Conservation (phyloP, 2,113 vertebrate species). For the Cinclus cinclus region DNA sequence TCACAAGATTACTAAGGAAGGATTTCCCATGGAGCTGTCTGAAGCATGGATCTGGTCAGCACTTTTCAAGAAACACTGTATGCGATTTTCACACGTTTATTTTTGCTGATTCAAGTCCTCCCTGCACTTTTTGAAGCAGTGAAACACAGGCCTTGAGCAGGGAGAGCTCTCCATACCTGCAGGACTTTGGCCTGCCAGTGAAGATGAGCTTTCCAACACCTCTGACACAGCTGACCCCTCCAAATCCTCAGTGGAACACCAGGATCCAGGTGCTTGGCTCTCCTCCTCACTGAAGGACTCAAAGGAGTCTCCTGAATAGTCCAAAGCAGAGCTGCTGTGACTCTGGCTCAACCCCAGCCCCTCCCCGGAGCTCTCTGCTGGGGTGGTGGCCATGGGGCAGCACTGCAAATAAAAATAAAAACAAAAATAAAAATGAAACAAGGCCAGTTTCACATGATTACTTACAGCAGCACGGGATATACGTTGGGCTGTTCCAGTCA, state of each 20-base stretch:
- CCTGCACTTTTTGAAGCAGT: not conserved
- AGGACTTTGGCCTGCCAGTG: not conserved
- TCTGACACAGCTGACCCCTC: not conserved
- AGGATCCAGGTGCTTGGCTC: not conserved
- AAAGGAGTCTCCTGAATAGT: constrained; percentile 14
- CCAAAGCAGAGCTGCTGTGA: not conserved
- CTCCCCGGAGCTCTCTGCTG: not conserved
- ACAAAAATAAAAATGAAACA: not conserved
- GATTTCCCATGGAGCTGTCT: not conserved
- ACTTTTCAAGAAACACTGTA: not conserved
- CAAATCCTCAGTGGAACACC: not conserved
- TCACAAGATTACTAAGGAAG: not conserved
- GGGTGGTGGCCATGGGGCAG: not conserved
- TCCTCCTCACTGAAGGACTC: not conserved
- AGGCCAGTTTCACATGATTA: not conserved
- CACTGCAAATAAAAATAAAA: not conserved
- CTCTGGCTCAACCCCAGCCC: not conserved
- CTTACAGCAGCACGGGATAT: accelerated
- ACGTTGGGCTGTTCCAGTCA: not conserved
- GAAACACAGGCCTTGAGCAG: not conserved
- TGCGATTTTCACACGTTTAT: not conserved
- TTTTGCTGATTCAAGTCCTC: not conserved
- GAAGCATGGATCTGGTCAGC: not conserved
- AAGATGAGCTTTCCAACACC: accelerated
- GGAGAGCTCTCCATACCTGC: not conserved